Conservation (phyloP, 1,140 invertebrate species). For the Leptopilina clavipes region DNA sequence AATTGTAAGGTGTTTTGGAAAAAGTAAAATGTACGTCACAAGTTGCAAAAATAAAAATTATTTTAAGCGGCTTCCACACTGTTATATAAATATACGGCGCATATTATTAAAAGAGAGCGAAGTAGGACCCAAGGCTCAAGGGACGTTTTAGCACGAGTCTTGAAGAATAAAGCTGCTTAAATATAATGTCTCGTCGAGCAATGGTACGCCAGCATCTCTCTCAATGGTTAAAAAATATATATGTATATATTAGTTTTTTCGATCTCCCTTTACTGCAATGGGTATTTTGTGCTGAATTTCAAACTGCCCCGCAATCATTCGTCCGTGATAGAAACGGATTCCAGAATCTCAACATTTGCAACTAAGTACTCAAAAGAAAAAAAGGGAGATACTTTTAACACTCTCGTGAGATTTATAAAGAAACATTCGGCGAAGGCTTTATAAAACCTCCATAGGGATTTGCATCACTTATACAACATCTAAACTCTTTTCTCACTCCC, state of each 20-base stretch:
- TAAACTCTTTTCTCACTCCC: not conserved
- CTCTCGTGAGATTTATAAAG: slow-evolving; percentile 17
- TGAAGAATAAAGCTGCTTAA: slow-evolving; percentile 70
- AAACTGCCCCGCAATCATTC: slow-evolving; percentile 63
- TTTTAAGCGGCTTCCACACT: not conserved
- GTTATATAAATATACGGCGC: not conserved
- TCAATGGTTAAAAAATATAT: slow-evolving; percentile 40
- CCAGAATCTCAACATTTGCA: slow-evolving; percentile 63
- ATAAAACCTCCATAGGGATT: slow-evolving; percentile 52
- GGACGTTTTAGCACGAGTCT: slow-evolving; percentile 68
- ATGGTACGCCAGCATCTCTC: slow-evolving; percentile 47
- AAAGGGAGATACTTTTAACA: slow-evolving; percentile 61
- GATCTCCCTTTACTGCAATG: slow-evolving; percentile 53
- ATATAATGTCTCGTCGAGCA: slow-evolving; percentile 59
- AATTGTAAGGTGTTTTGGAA: too few species aligned
- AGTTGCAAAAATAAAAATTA: not conserved
- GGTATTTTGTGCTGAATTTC: slow-evolving; percentile 65
- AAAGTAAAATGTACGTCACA: too few species aligned
- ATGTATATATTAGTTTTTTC: slow-evolving; percentile 50
- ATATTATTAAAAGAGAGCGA: not conserved
- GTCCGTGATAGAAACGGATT: slow-evolving; percentile 69
- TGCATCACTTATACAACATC: slow-evolving; percentile 45
- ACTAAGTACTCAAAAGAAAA: slow-evolving; percentile 55
- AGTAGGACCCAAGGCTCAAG: slow-evolving; percentile 54
- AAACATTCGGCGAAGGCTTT: slow-evolving; percentile 43